Evolutionary conservation across 2,888 invertebrate species (phyloP).

Genomic region (Leptinotarsa haldemani): DNA sequence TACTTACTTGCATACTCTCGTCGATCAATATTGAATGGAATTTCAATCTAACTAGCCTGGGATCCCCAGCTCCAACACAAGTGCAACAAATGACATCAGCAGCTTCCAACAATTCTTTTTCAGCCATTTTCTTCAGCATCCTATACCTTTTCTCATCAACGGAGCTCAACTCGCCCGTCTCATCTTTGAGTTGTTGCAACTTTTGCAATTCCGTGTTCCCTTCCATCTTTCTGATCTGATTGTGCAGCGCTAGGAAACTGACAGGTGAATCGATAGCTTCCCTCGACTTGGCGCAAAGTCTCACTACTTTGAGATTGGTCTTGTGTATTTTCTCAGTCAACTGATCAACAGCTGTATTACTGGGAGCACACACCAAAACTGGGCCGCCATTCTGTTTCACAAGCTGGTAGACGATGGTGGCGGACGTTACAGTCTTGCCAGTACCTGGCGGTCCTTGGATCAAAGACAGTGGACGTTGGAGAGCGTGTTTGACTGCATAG

Average conservation of each 20-base stretch:
- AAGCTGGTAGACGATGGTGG: constrained; percentile 98
- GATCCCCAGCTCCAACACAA: constrained; percentile 98
- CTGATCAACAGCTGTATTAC: constrained; percentile 99
- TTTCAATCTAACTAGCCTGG: constrained; percentile 89
- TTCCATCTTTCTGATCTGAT: constrained; percentile 95
- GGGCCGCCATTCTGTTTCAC: constrained; percentile 94
- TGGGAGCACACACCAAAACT: constrained; percentile 97
- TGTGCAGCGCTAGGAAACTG: constrained; percentile 95
- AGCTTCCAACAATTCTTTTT: constrained; percentile 89
- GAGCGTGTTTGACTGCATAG: constrained; percentile 97
- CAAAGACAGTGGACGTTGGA: constrained; percentile 93
- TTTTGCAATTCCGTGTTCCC: constrained; percentile 94
- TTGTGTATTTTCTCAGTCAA: constrained; percentile 98
- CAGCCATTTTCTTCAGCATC: constrained; percentile 89
- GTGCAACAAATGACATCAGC: constrained; percentile 99
- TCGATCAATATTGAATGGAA: constrained; percentile 97
- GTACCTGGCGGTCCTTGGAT: constrained; percentile 99
- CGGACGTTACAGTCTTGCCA: constrained; percentile 99
- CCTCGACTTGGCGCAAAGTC: constrained; percentile 96
- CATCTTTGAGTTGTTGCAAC: constrained; percentile 95
- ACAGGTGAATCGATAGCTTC: constrained; percentile 99
- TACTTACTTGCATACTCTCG: constrained; percentile 80
- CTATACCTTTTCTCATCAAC: constrained; percentile 96
- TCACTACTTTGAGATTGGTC: constrained; percentile 88
- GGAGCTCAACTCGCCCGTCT: constrained; percentile 96